These are phyloP conservation scores for Porites rus DNA, from an alignment of 92 coral and sea anemone genomes.

Conservation along the genomic window DNA sequence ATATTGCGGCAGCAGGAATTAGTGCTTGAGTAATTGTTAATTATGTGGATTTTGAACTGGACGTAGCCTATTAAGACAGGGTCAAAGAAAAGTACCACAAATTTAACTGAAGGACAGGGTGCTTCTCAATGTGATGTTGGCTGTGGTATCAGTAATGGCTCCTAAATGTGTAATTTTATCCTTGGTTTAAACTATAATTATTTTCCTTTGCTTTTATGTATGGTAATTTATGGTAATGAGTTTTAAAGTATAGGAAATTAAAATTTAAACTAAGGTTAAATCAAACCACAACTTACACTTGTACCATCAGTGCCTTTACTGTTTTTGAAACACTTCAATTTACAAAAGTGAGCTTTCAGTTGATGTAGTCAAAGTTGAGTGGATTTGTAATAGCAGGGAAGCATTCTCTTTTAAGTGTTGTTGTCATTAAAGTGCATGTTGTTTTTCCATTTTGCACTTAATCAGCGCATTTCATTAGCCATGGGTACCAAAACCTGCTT, in stretches of 20 bases:
- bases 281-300: no score
- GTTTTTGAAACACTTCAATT: not conserved
- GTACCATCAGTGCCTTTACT: not conserved
- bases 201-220: no score
- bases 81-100: not conserved
- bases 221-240: no score
- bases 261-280: no score
- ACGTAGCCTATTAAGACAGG: not conserved
- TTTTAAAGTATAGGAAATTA: no score
- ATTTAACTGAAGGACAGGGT: not conserved
- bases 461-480: not conserved
- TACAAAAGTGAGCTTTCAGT: not conserved
- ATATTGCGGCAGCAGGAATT: not conserved
- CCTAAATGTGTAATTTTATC: no score
- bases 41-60: not conserved
- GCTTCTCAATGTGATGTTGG: not conserved
- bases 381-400: no score
- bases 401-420: not conserved
- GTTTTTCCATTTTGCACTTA: not conserved
- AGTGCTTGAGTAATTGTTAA: not conserved
- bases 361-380: no score
- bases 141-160: not conserved
- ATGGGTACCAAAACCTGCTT: not conserved
- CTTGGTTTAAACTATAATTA: no score
- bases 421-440: not conserved